Conservation (phyloP, 1,140 invertebrate genomes). For the Trichonephila inaurata region DNA sequence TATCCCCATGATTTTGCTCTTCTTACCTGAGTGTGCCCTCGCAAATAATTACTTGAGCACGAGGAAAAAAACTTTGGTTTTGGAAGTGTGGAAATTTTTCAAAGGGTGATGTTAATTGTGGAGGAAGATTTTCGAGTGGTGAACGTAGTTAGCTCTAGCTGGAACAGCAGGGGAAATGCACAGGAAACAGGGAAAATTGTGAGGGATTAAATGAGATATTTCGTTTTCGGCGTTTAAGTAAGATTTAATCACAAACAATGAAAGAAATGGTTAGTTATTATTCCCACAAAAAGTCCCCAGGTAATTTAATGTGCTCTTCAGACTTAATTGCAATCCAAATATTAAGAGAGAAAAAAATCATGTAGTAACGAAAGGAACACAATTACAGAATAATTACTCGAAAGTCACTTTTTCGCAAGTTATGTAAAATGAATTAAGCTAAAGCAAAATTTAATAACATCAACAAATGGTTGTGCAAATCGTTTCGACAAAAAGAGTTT, state of each 20-base stretch:
- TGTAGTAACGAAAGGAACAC: background rate
- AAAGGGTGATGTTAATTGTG: conserved; percentile 1
- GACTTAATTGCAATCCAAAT: background rate
- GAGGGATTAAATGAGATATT: background rate
- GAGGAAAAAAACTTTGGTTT: background rate
- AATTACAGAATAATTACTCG: no score
- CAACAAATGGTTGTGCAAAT: no score
- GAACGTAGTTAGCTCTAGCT: background rate
- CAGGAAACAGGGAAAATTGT: background rate
- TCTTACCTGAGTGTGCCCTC: background rate
- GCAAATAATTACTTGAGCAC: background rate
- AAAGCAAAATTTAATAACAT: no score
- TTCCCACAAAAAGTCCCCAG: background rate
- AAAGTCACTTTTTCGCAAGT: no score
- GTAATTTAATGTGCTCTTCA: background rate
- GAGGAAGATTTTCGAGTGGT: background rate
- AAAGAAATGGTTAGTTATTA: background rate
- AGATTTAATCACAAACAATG: background rate
- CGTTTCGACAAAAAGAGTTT: no score
- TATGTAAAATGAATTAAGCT: no score
- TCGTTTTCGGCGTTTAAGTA: background rate
- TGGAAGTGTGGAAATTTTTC: background rate
- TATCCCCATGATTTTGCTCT: background rate
- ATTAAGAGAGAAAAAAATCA: background rate
- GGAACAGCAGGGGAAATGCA: background rate